Conservation (phyloP, 2,113 vertebrate species). For the Hemibagrus wyckioides region DNA sequence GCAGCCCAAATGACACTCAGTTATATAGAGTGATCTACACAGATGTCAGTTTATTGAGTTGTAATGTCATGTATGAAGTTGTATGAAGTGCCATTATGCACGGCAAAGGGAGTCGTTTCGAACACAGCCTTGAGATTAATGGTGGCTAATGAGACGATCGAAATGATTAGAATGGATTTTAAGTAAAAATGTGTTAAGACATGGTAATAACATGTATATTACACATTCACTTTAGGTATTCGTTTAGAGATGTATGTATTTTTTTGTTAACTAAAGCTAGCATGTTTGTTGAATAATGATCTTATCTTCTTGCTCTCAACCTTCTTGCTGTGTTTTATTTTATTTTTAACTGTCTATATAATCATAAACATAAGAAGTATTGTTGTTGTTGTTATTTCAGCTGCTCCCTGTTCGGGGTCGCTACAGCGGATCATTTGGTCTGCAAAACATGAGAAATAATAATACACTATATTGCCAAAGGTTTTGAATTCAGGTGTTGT, state of each 20-base stretch:
- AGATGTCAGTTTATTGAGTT: not conserved
- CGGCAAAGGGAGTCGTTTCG: not conserved
- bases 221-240: not conserved
- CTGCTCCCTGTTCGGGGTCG: too few relatives aligned
- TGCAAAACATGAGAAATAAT: too few relatives aligned
- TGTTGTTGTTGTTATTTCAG: too few relatives aligned
- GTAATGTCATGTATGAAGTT: not conserved
- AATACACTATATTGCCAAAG: too few relatives aligned
- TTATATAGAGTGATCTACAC: not conserved
- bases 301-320: not conserved
- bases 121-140: not conserved
- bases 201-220: not conserved
- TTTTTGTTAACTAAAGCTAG: not conserved
- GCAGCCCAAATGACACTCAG: not conserved
- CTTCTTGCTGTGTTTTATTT: not conserved
- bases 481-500: too few relatives aligned
- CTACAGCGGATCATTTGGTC: too few relatives aligned
- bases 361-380: not conserved
- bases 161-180: not conserved
- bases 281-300: not conserved
- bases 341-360: not conserved
- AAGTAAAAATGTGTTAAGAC: not conserved
- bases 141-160: not conserved
- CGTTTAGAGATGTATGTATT: not conserved
- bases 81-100: not conserved